Conservation (phyloP, 2,113 vertebrate genomes). For the Rutilus rutilus region DNA sequence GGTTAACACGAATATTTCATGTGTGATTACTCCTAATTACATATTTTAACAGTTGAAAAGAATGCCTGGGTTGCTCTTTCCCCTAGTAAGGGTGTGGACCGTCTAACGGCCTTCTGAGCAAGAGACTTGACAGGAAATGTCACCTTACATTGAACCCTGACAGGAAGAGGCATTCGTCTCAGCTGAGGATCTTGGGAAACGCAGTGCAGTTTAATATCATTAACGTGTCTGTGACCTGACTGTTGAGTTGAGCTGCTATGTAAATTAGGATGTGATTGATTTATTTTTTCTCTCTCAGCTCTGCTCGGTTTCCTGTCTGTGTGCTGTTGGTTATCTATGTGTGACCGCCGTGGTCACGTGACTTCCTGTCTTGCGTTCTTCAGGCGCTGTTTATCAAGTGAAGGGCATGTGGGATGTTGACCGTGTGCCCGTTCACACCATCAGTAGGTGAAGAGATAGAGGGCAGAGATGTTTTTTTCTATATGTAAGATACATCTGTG, state of each 20-base stretch:
- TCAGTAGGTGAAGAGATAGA: neutral
- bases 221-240: neutral
- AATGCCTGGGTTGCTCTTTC: neutral
- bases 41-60: neutral
- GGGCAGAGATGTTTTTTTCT: neutral
- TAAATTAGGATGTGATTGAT: neutral
- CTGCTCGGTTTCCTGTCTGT: conserved; percentile 22
- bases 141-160: neutral
- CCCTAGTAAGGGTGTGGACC: conserved; percentile 18
- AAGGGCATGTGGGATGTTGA: neutral
- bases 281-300: neutral
- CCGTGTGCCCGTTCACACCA: conserved; percentile 8
- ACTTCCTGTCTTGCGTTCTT: conserved; percentile 4
- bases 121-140: conserved; percentile 54
- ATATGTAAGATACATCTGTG: neutral
- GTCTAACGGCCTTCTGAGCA: conserved; percentile 28
- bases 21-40: neutral
- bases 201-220: neutral
- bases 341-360: neutral
- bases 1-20: neutral
- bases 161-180: neutral
- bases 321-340: neutral
- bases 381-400: neutral
- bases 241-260: neutral
- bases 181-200: conserved; percentile 38